phyloP scores from a whole-genome alignment of 2,797 vertebrate genomes.

The Clamator glandarius region DNA sequence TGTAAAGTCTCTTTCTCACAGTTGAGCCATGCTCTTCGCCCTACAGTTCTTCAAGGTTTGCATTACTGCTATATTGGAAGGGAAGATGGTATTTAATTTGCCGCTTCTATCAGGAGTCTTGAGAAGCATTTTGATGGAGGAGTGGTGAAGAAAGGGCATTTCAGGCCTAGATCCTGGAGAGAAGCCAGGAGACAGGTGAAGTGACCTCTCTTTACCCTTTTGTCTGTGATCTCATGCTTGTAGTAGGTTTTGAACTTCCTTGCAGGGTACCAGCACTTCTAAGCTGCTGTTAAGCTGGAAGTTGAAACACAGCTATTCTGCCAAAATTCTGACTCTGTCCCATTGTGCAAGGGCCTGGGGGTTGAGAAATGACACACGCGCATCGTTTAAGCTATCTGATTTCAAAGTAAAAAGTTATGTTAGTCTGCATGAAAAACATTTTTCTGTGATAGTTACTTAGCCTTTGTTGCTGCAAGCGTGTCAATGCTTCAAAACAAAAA shows the following conservation, averaged over 20 bases:
- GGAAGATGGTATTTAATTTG: neutral
- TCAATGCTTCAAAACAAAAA: neutral
- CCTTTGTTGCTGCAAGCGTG: neutral
- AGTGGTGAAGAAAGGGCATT: neutral
- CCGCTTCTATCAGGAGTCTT: neutral
- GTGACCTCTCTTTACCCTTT: neutral
- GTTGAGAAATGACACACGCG: constrained; percentile 34
- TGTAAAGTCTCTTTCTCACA: neutral
- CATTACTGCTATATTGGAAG: neutral
- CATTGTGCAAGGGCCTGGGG: constrained; percentile 3
- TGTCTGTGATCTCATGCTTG: neutral
- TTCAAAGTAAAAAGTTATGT: neutral
- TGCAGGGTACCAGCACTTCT: neutral
- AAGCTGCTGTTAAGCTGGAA: constrained; percentile 11
- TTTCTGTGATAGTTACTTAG: neutral
- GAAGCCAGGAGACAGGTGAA: neutral
- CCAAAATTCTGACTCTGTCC: neutral
- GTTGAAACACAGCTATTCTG: neutral
- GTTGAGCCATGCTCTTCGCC: neutral
- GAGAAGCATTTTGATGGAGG: neutral
- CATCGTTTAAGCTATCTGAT: neutral
- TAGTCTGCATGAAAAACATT: neutral
- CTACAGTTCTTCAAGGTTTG: neutral
- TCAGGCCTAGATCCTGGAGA: neutral
- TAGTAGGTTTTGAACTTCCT: neutral